Percentiles rank a stretch among this genome's conserved stretches.
Conservation (phyloP, 2,888 invertebrate species). For the Dynastes hyllus region DNA sequence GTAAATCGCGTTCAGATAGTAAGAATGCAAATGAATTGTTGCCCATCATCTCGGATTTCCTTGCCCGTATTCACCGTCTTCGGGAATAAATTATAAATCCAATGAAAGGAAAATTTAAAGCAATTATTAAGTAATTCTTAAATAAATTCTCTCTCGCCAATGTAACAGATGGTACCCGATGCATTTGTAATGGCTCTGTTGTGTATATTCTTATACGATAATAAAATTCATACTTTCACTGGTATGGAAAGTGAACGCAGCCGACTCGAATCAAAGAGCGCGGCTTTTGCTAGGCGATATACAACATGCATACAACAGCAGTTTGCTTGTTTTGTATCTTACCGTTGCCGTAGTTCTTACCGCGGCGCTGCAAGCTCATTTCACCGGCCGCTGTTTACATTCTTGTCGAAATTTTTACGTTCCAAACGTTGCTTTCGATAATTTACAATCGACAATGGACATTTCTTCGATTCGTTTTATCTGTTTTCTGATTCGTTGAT, state of each 20-base stretch:
- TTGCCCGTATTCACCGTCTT: background rate
- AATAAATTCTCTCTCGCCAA: slow-evolving; percentile 31
- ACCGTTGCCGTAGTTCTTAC: background rate
- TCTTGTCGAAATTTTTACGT: slow-evolving; percentile 22
- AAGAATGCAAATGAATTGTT: background rate
- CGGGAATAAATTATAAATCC: background rate
- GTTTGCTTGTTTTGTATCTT: slow-evolving; percentile 7
- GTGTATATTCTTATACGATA: slow-evolving; percentile 12
- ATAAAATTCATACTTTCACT: slow-evolving; percentile 46
- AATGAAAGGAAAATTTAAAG: slow-evolving; percentile 34
- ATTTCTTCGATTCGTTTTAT: too few species aligned
- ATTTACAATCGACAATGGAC: background rate
- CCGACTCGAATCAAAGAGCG: slow-evolving; percentile 35
- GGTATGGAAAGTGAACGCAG: slow-evolving; percentile 41
- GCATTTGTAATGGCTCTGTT: slow-evolving; percentile 31
- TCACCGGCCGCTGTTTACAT: slow-evolving; percentile 20
- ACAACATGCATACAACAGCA: too few species aligned
- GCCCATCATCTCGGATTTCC: background rate
- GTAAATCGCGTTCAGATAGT: background rate
- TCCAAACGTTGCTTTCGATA: background rate
- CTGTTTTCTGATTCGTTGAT: too few species aligned
- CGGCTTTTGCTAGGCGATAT: background rate
- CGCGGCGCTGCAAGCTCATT: slow-evolving; percentile 15
- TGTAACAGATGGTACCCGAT: slow-evolving; percentile 38
- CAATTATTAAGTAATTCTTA: slow-evolving; percentile 35